phyloP scores from a whole-genome alignment of 1,140 invertebrate genomes.

The Scaptomyza hsui region DNA sequence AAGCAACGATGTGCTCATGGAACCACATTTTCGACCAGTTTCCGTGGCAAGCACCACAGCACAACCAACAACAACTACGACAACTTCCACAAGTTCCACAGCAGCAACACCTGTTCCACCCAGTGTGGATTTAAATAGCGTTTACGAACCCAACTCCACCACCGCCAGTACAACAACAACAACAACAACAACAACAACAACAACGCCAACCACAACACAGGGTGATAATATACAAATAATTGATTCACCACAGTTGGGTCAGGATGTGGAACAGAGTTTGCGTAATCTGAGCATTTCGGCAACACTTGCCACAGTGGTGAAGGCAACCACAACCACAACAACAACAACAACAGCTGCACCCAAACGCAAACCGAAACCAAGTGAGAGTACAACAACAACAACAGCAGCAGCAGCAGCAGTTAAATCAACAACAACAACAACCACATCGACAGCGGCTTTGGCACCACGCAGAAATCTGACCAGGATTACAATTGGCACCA shows the following conservation, averaged over 20 bases:
- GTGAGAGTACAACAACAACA: slow-evolving; percentile 19
- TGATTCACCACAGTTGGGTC: slow-evolving; percentile 63
- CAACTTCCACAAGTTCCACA: not conserved
- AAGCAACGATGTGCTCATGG: slow-evolving; percentile 74
- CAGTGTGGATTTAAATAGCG: slow-evolving; percentile 67
- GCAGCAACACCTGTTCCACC: not conserved
- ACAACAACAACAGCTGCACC: slow-evolving; percentile 34
- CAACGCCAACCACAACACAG: not conserved
- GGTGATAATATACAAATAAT: slow-evolving; percentile 73
- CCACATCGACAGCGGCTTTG: slow-evolving; percentile 25
- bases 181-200: not conserved
- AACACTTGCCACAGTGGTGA: slow-evolving; percentile 19
- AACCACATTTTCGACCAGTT: slow-evolving; percentile 79
- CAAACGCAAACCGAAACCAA: slow-evolving; percentile 35
- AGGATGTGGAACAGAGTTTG: not conserved
- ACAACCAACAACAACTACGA: slow-evolving; percentile 40
- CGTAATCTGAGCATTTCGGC: slow-evolving; percentile 45
- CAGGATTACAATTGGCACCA: slow-evolving; percentile 43
- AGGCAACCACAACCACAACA: slow-evolving; percentile 35
- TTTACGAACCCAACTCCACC: slow-evolving; percentile 55
- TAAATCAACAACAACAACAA: not conserved
- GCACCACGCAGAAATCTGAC: slow-evolving; percentile 51
- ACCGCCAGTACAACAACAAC: slow-evolving; percentile 4
- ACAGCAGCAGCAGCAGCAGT: not conserved
- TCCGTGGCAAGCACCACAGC: slow-evolving; percentile 39